These are phyloP conservation scores for Rhimphoctona megacephalus DNA, from an alignment of 2,888 invertebrate species.

Conservation along the genomic window DNA sequence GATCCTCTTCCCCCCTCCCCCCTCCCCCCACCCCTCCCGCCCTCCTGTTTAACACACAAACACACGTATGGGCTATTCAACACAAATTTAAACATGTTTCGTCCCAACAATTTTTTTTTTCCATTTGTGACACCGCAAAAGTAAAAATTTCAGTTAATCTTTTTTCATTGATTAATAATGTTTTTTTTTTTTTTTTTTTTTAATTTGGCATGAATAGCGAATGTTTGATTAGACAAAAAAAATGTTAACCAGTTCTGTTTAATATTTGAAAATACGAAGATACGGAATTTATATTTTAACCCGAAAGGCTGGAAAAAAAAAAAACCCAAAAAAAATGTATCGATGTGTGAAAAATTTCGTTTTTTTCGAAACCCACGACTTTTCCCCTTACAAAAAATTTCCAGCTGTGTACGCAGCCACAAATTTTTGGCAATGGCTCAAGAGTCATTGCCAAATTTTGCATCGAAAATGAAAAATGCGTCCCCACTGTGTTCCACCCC, in stretches of 20 bases:
- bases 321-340: background rate
- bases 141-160: background rate
- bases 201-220: background rate
- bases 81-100: background rate
- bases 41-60: background rate
- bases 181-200: background rate
- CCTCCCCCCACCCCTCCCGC: background rate
- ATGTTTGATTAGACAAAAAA: background rate
- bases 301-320: background rate
- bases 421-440: too few species aligned
- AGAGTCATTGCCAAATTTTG: too few species aligned
- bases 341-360: background rate
- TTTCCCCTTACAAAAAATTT: background rate
- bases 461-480: background rate
- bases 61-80: slow-evolving; percentile 22
- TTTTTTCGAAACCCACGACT: background rate
- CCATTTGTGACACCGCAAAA: background rate
- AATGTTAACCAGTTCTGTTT: too few species aligned
- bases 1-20: background rate
- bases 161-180: background rate
- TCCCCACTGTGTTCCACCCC: background rate
- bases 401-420: background rate
- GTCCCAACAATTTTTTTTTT: background rate
- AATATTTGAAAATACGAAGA: background rate
- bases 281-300: too few species aligned